Conservation (phyloP, 2,113 vertebrate genomes). For the Pedetes capensis region DNA sequence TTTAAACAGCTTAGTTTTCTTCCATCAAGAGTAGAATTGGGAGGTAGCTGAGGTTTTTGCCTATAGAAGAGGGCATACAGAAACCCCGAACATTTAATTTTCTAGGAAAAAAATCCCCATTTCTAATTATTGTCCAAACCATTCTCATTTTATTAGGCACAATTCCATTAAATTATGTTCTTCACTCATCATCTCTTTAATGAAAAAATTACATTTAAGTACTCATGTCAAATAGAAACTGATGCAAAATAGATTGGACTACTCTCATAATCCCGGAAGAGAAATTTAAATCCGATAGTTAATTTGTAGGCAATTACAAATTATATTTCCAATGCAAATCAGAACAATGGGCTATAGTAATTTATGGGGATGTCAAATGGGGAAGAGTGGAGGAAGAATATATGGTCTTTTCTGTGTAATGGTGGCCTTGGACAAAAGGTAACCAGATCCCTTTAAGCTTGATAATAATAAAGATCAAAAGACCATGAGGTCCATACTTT, state of each 20-base stretch:
- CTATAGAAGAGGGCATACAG: neutral
- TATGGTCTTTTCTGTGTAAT: slow-evolving; percentile 16
- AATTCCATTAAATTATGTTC: slow-evolving; percentile 57
- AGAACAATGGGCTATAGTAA: slow-evolving; percentile 38
- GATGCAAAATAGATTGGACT: slow-evolving; percentile 63
- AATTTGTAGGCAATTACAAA: slow-evolving; percentile 71
- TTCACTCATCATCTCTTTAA: slow-evolving; percentile 65
- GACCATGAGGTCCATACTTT: neutral
- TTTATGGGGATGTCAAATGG: neutral
- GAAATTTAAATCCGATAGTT: slow-evolving; percentile 58
- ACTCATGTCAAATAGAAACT: slow-evolving; percentile 61
- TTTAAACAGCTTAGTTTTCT: neutral
- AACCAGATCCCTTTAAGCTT: neutral
- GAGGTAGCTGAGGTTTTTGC: neutral
- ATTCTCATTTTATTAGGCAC: slow-evolving; percentile 58
- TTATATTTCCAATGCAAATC: slow-evolving; percentile 47
- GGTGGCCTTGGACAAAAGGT: slow-evolving; percentile 27
- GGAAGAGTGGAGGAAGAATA: neutral
- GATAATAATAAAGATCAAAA: neutral
- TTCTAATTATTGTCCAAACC: slow-evolving; percentile 57
- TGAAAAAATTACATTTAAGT: slow-evolving; percentile 74
- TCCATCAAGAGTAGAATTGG: neutral
- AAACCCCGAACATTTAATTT: slow-evolving; percentile 55
- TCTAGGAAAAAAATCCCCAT: neutral
- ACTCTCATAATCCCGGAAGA: slow-evolving; percentile 61